Evolutionary conservation across 2,113 vertebrate genomes (phyloP), one percentile per base, ranked within the genome.

Genomic region (Bungarus multicinctus): DNA sequence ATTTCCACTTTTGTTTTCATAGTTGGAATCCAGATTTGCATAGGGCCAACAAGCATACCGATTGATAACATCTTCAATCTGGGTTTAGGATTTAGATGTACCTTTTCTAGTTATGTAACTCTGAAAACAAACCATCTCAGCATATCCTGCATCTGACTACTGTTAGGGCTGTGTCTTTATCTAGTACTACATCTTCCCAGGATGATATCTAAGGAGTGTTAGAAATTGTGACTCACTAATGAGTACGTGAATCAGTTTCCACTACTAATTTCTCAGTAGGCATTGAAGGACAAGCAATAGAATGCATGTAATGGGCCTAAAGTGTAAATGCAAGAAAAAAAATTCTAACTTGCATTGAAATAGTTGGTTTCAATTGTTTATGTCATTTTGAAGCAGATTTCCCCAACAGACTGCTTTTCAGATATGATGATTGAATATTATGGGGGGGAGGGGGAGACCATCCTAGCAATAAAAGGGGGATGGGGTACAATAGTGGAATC

Each of bases 361-460:
- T n/a, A 45, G 27, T 50, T 0, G 3, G 22, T 50, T 58, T 87
- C 22, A n/a, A 45, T 55, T 2, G 55, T 43, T 91, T 4, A 39
- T 45, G n/a, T 8, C 52, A 25, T 85, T 53, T 43, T 81, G 34
- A 81, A 81, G n/a, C 69, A 81, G 69, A 20, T 81, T 81, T 39
- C 6, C 16, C 16, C n/a, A 81, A 81, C 6, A 14, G 10, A 53
- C 20, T 90, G 60, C 20, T 52, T 81, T 47, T 6, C 8, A 81
- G 69, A 39, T 81, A 39, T 20, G 16, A 81, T 39, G n/a, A 39
- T 20, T 81, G 69, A 39, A 7, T 81, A 39, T 74, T 74, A 3
- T 7, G 69, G 69, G 14, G n/a, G 2, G n/a, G 14, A 1, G 2
- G n/a, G 14, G 0, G 2, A 5, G 2, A 34, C 5, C 12, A 34